phyloP scores from a whole-genome alignment of 2,113 vertebrate genomes.

The Melanerpes aurifrons region DNA sequence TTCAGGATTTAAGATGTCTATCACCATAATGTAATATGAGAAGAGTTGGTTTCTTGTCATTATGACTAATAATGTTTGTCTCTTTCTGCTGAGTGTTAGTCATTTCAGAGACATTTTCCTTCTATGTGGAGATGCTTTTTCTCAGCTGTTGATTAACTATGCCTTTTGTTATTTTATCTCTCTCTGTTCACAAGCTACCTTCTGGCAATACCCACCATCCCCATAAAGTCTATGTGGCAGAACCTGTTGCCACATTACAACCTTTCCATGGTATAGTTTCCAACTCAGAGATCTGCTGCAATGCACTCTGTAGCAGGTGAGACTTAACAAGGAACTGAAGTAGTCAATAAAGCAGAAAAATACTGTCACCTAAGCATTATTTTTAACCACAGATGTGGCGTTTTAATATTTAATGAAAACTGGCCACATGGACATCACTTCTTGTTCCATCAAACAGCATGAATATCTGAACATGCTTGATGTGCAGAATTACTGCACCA shows the following conservation, averaged over 20 bases:
- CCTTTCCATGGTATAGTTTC: background rate
- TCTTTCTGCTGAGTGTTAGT: background rate
- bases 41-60: constrained; percentile 28
- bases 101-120: background rate
- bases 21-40: background rate
- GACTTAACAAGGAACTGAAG: constrained; percentile 18
- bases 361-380: background rate
- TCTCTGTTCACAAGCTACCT: background rate
- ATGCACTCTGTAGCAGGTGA: background rate
- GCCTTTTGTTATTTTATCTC: background rate
- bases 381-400: constrained; percentile 25
- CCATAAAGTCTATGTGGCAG: background rate
- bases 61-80: background rate
- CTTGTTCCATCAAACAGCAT: constrained; percentile 26
- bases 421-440: constrained; percentile 2
- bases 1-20: background rate
- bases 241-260: background rate
- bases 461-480: constrained; percentile 1
- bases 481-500: constrained; percentile 9
- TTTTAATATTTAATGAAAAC: constrained; percentile 60
- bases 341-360: constrained; percentile 40
- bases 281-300: background rate
- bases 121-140: background rate
- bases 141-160: background rate
- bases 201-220: background rate